Conservation (phyloP, 2,797 vertebrate genomes). For the Stomatorhinus walkeri region DNA sequence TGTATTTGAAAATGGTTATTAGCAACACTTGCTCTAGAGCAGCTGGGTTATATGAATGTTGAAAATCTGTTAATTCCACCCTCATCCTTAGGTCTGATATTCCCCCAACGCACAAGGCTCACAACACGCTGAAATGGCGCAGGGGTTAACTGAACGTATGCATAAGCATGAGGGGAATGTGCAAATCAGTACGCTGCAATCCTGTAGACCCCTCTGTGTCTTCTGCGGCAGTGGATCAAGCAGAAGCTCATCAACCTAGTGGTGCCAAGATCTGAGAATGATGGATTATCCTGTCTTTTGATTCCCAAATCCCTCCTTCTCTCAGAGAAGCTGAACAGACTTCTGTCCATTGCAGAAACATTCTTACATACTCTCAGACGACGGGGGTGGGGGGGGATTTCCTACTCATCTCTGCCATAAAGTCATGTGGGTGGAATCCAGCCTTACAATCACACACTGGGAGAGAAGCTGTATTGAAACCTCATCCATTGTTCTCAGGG, state of each 20-base stretch:
- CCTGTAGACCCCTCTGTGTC: neutral
- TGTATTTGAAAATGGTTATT: neutral
- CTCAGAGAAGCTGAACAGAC: neutral
- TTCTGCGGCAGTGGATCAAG: slow-evolving; percentile 11
- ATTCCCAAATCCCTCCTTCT: neutral
- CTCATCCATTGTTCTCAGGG: neutral
- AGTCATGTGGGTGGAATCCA: neutral
- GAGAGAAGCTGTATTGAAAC: neutral
- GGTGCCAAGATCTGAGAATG: slow-evolving; percentile 12
- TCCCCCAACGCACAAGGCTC: neutral
- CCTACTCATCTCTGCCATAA: slow-evolving; percentile 9
- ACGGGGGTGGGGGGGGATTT: neutral
- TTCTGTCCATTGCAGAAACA: slow-evolving; percentile 7
- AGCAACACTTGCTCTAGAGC: neutral
- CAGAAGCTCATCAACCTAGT: neutral
- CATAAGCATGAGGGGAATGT: neutral
- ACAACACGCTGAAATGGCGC: neutral
- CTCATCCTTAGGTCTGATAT: neutral
- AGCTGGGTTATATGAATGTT: neutral
- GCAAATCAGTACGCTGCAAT: neutral
- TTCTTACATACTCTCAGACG: neutral
- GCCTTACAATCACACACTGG: neutral
- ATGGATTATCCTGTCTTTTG: slow-evolving; percentile 14
- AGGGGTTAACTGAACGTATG: neutral
- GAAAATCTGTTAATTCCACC: neutral